Base-by-base conservation (phyloP, 1,140 invertebrate species). In the Diplogasteroides magnus region DNA sequence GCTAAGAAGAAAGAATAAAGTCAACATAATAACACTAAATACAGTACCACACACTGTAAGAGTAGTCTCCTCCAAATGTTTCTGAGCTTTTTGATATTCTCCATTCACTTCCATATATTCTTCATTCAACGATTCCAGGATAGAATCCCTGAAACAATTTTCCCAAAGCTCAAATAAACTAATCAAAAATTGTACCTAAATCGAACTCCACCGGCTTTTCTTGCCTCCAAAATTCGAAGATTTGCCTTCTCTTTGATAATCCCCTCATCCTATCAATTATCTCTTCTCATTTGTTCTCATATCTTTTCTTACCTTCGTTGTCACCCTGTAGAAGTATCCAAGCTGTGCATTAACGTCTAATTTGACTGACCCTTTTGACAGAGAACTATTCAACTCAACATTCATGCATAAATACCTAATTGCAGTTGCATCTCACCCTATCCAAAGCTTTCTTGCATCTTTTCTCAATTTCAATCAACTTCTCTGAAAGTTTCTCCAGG, bases 111-210 rank as follows among this genome's bases (percentile, higher is more conserved):
- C 37, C 6, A 48, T 48, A 19, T 11, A 48, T 48, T 48, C 37
- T 48, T 48, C 37, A 19, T 48, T 66, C 48, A 66, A 26, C 31
- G 57, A 56, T 26, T 66, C 64, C 25, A 37, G 32, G 48, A 48
- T 66, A 26, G 64, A 57, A 66, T 66, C 57, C 28, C 48, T 66
- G 37, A 15, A 37, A n/a, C n/a, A n/a, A n/a, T n/a, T n/a, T n/a
- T n/a, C n/a, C n/a, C n/a, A n/a, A n/a, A n/a, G n/a, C n/a, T n/a
- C n/a, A n/a, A n/a, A n/a, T n/a, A n/a, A n/a, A n/a, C n/a, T n/a
- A n/a, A n/a, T n/a, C n/a, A n/a, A n/a, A n/a, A n/a, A n/a, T n/a
- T n/a, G n/a, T 66, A 66, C 64, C 64, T 66, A 32, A 37, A 66
- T 57, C 57, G 25, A 14, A 66, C 11, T n/a, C 62, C 62, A 48